These are phyloP conservation scores for Volucella zonaria DNA, from an alignment of 2,888 invertebrate species.

Conservation along the genomic window DNA sequence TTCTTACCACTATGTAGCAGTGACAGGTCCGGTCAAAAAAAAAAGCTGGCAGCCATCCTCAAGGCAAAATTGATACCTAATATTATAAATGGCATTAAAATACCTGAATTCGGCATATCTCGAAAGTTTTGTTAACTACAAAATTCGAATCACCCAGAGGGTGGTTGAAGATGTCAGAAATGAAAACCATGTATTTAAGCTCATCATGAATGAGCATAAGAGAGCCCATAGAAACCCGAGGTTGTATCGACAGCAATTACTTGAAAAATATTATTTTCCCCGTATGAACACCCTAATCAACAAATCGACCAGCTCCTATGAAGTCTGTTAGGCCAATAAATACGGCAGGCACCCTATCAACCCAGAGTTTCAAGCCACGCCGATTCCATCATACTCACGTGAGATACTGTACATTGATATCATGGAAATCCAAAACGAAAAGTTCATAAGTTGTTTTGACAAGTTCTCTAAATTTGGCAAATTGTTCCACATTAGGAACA, in stretches of 20 bases:
- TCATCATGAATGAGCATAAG: neutral
- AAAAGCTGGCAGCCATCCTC: slow-evolving; percentile 36
- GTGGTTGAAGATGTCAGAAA: neutral
- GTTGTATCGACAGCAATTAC: slow-evolving; percentile 8
- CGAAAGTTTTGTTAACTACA: neutral
- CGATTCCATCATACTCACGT: slow-evolving; percentile 2
- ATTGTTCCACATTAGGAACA: too few relatives aligned
- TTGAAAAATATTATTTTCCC: slow-evolving; percentile 4
- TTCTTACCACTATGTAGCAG: slow-evolving; percentile 43
- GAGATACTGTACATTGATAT: neutral
- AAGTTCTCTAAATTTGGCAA: neutral
- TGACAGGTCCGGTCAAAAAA: slow-evolving; percentile 76
- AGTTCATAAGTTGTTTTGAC: slow-evolving; percentile 3
- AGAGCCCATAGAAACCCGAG: slow-evolving; percentile 2
- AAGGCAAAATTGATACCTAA: neutral
- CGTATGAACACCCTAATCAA: neutral
- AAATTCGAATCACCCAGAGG: neutral
- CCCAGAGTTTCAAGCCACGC: slow-evolving; percentile 8
- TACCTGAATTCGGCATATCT: neutral
- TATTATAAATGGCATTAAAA: neutral
- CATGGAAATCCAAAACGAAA: slow-evolving; percentile 13
- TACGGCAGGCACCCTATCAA: neutral
- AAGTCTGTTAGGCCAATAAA: neutral
- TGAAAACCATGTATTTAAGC: neutral
- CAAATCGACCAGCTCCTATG: neutral